These are phyloP conservation scores for Drosophila melanosoma DNA, from an alignment of 2,888 invertebrate genomes.

Conservation along the genomic window DNA sequence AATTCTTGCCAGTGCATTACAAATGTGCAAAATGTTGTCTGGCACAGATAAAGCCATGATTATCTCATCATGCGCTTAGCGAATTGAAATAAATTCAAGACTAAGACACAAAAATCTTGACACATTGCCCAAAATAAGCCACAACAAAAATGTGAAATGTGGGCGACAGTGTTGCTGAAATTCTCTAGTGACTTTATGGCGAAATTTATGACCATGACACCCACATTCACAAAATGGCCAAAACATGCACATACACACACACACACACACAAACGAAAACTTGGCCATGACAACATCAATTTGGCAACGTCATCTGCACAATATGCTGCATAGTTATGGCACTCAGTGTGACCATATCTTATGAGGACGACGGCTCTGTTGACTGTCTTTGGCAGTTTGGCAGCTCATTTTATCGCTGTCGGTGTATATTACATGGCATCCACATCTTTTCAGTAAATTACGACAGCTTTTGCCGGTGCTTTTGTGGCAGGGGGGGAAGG, in stretches of 20 bases:
- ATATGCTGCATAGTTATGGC: conserved; percentile 72
- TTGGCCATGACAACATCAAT: conserved; percentile 59
- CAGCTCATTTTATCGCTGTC: conserved; percentile 75
- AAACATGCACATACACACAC: not conserved
- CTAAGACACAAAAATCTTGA: conserved; percentile 39
- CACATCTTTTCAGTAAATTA: conserved; percentile 41
- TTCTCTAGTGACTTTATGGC: conserved; percentile 20
- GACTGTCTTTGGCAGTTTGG: conserved; percentile 61
- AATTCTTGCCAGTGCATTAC: not conserved
- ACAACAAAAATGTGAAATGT: conserved; percentile 1
- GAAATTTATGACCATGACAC: conserved; percentile 54
- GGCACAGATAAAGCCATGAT: conserved; percentile 41
- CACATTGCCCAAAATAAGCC: conserved; percentile 37
- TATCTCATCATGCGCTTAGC: conserved; percentile 46
- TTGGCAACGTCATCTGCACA: conserved; percentile 58
- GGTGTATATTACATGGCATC: conserved; percentile 64
- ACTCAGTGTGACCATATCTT: conserved; percentile 57
- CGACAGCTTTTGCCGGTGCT: conserved; percentile 27
- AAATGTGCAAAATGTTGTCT: not conserved
- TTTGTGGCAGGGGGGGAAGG: conserved; percentile 11
- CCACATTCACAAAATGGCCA: conserved; percentile 13
- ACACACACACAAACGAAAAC: conserved; percentile 10
- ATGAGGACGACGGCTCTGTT: conserved; percentile 28
- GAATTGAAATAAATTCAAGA: conserved; percentile 53
- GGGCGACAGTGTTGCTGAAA: not conserved